Percentiles rank a stretch among this genome's conserved stretches.
phyloP scores from a whole-genome alignment of 2,113 vertebrate species.

The Xiphias gladius region DNA sequence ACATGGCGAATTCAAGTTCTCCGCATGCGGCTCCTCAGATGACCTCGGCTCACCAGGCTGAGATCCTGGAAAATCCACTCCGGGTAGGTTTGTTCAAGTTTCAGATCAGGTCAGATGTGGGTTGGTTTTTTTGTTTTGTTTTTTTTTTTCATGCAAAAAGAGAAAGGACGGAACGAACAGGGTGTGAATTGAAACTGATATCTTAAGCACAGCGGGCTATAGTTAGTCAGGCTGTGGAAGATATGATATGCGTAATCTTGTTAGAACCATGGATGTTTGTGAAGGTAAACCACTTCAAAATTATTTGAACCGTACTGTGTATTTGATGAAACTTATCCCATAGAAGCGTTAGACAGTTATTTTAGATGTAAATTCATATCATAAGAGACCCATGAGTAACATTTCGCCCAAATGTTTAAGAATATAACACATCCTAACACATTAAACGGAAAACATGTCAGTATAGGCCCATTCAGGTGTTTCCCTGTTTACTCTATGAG shows the following conservation, averaged over 20 bases:
- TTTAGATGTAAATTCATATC: not conserved
- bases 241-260: not conserved
- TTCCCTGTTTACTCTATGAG: not conserved
- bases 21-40: not conserved
- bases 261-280: not conserved
- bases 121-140: too few species aligned
- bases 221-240: not conserved
- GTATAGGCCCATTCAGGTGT: not conserved
- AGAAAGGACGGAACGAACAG: not conserved
- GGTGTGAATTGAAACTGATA: not conserved
- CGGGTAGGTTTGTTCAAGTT: constrained; percentile 53
- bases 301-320: not conserved
- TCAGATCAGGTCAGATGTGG: not conserved
- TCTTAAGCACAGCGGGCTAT: not conserved
- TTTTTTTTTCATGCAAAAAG: not conserved
- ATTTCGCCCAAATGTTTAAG: not conserved
- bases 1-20: constrained; percentile 68
- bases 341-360: not conserved
- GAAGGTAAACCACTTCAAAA: not conserved
- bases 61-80: constrained; percentile 72
- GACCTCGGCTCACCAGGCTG: constrained; percentile 36
- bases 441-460: not conserved
- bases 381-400: not conserved
- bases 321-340: not conserved
- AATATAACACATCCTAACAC: not conserved